Conservation (phyloP, 2,888 invertebrate species). For the Ophioninae sp. region DNA sequence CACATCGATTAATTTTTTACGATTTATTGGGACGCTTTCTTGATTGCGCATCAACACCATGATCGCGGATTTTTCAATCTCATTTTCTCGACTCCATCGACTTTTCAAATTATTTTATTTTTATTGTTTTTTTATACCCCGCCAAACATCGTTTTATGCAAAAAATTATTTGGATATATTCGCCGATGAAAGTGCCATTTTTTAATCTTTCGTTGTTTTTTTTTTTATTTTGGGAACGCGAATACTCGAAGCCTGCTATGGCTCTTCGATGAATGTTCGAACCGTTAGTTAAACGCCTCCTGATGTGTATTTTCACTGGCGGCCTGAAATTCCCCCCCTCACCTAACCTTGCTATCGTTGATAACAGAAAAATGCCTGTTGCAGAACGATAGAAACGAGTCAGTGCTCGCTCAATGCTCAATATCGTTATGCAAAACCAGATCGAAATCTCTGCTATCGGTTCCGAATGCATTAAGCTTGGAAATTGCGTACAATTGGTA, state of each 20-base stretch:
- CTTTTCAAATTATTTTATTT: background rate
- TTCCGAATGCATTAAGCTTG: background rate
- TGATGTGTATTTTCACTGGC: slow-evolving; percentile 37
- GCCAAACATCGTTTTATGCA: background rate
- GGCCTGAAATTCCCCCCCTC: slow-evolving; percentile 11
- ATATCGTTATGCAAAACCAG: background rate
- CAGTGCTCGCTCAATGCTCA: slow-evolving; percentile 4
- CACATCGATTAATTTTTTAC: slow-evolving; percentile 33
- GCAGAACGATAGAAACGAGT: slow-evolving; percentile 40
- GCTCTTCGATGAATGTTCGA: slow-evolving; percentile 35
- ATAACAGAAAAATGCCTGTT: slow-evolving; percentile 37
- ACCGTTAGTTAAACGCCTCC: slow-evolving; percentile 39
- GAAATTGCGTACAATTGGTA: background rate
- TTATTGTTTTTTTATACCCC: background rate
- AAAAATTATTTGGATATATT: background rate
- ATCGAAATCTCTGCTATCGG: background rate
- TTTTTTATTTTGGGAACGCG: background rate
- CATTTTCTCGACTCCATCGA: slow-evolving; percentile 30
- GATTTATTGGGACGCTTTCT: slow-evolving; percentile 18
- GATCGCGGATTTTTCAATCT: slow-evolving; percentile 29
- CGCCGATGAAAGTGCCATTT: background rate
- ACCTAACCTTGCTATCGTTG: slow-evolving; percentile 42
- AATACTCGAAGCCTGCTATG: background rate
- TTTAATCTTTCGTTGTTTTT: background rate
- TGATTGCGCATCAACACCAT: slow-evolving; percentile 49